Conservation (phyloP, 1,140 invertebrate genomes). For the Octopus bimaculoides region DNA sequence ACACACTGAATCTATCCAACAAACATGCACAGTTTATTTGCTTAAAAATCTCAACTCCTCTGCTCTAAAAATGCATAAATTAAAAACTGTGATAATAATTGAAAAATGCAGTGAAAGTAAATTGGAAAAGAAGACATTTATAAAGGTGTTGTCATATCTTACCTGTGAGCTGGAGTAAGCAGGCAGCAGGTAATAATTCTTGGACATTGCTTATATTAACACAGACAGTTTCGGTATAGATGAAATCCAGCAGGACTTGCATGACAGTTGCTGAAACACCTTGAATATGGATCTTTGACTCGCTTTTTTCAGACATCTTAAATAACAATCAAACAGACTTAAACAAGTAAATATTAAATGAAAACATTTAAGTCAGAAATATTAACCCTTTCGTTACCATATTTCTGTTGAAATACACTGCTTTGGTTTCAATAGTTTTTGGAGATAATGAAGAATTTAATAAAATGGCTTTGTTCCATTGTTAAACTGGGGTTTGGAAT, state of each 20-base stretch:
- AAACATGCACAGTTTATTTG: too few relatives aligned
- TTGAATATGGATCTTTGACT: slow-evolving; percentile 72
- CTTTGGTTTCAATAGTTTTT: too few relatives aligned
- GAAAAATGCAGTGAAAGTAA: too few relatives aligned
- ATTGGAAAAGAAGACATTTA: too few relatives aligned
- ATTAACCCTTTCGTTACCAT: neutral
- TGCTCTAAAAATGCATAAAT: too few relatives aligned
- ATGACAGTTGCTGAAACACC: slow-evolving; percentile 76
- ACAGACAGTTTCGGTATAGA: slow-evolving; percentile 77
- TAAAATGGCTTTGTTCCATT: too few relatives aligned
- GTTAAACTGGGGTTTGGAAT: too few relatives aligned
- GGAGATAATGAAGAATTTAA: too few relatives aligned
- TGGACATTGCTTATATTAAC: slow-evolving; percentile 81
- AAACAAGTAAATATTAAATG: neutral
- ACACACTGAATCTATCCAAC: too few relatives aligned
- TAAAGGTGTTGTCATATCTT: neutral
- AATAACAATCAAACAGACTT: slow-evolving; percentile 16
- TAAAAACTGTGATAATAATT: too few relatives aligned
- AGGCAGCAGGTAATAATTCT: slow-evolving; percentile 70
- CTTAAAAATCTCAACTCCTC: too few relatives aligned
- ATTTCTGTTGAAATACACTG: too few relatives aligned
- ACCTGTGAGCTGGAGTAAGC: slow-evolving; percentile 53
- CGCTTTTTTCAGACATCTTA: slow-evolving; percentile 61
- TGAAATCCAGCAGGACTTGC: slow-evolving; percentile 80
- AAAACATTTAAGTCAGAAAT: neutral